Conservation (phyloP, 2,113 vertebrate species). For the Scolopax mira region DNA sequence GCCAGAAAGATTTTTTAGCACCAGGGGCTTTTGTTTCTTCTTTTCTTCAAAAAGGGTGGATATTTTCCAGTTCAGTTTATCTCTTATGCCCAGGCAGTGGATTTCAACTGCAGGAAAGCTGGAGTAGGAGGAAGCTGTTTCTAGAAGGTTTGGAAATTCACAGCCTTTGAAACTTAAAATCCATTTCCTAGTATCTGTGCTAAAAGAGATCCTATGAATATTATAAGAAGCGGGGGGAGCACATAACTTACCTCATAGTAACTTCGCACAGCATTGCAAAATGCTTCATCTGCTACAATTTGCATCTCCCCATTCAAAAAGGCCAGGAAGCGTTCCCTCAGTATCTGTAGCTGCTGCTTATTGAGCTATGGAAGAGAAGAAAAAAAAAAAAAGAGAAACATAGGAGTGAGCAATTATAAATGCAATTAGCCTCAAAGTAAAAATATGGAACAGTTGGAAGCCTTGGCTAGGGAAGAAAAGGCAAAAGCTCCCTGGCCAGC, state of each 20-base stretch:
- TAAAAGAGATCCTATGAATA: background rate
- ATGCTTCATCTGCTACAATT: conserved; percentile 94
- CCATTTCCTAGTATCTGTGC: background rate
- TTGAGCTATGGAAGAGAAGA: conserved; percentile 80
- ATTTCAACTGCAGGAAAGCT: conserved; percentile 36
- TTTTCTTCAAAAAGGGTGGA: background rate
- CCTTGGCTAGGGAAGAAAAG: no score
- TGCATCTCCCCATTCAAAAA: conserved; percentile 94
- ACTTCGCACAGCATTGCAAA: conserved; percentile 94
- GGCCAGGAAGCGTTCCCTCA: conserved; percentile 90
- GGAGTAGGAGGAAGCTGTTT: background rate
- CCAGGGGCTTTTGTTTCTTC: background rate
- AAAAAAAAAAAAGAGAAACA: background rate
- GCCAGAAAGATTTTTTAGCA: conserved; percentile 39
- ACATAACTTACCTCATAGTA: conserved; percentile 87
- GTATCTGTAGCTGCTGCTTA: conserved; percentile 90
- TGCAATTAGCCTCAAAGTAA: background rate
- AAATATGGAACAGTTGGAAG: background rate
- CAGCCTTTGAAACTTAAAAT: background rate
- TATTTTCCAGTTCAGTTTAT: conserved; percentile 54
- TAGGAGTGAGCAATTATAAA: background rate
- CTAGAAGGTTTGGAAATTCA: background rate
- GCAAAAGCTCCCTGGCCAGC: background rate
- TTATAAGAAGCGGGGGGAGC: background rate
- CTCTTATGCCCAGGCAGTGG: conserved; percentile 21